Evolutionary conservation across 1,140 invertebrate species (phyloP).

Genomic region (Trissolcus basalis): DNA sequence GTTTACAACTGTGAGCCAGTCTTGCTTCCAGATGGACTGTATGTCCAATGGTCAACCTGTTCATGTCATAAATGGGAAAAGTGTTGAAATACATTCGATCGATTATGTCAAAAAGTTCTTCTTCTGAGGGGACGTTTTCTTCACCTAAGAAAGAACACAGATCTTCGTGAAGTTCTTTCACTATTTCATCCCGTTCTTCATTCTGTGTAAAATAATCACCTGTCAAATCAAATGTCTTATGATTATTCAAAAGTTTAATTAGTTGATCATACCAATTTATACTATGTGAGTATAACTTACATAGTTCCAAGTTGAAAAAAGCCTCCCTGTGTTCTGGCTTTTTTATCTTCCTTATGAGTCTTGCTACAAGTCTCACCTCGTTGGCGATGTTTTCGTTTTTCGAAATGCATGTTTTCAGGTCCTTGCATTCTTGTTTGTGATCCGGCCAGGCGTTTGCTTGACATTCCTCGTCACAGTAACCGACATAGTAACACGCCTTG

Average conservation of each 20-base stretch:
- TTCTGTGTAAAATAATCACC: not conserved
- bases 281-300: not conserved
- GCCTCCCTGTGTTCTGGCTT: not conserved
- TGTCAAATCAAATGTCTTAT: no score
- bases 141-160: not conserved
- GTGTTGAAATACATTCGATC: not conserved
- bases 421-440: constrained; percentile 11
- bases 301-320: not conserved
- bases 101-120: not conserved
- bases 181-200: not conserved
- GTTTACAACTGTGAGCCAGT: not conserved
- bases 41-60: not conserved
- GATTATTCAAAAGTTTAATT: no score
- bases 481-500: not conserved
- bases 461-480: constrained; percentile 14
- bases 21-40: not conserved
- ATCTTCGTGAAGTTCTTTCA: not conserved
- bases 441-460: constrained; percentile 9
- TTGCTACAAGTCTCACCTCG: not conserved
- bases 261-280: no score
- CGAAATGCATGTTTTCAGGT: not conserved
- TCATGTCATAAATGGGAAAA: not conserved
- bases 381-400: not conserved
- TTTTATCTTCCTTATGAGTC: not conserved
- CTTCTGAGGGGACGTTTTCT: not conserved